Conservation (phyloP, 2,113 vertebrate species). For the Cricetomys ansorgei region DNA sequence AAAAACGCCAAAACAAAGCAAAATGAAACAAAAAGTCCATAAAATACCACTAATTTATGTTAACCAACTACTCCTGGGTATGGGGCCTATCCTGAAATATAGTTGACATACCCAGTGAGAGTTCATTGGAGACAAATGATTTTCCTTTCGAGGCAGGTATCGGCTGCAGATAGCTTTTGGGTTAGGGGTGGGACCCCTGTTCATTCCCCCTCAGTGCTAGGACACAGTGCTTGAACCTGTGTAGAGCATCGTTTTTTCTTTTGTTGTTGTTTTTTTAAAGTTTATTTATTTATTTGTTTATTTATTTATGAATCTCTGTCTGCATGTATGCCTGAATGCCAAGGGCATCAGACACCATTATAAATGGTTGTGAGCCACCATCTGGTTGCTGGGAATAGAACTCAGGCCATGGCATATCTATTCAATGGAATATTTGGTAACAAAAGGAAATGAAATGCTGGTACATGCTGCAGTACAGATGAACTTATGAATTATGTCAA, state of each 20-base stretch:
- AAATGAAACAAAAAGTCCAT: not conserved
- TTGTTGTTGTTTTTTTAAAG: too few relatives aligned
- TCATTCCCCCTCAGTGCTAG: not conserved
- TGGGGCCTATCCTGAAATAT: not conserved
- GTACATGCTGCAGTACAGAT: not conserved
- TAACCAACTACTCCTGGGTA: not conserved
- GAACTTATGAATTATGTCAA: conserved; percentile 44
- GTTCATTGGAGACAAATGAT: not conserved
- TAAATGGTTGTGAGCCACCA: too few relatives aligned
- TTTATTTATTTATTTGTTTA: too few relatives aligned
- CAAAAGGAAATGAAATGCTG: conserved; percentile 11
- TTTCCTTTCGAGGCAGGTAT: not conserved
- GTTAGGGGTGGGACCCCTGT: not conserved
- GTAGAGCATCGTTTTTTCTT: not conserved
- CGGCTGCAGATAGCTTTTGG: not conserved
- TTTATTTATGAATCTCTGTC: too few relatives aligned
- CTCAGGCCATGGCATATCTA: not conserved
- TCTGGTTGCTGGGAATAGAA: too few relatives aligned
- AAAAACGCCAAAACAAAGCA: not conserved
- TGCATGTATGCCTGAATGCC: too few relatives aligned
- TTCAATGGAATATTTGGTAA: not conserved
- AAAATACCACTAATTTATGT: not conserved
- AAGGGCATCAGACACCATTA: too few relatives aligned
- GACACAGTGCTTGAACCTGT: not conserved
- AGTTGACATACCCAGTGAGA: not conserved